Evolutionary conservation across 2,888 invertebrate species (phyloP), one percentile per base, ranked within the genome.

Genomic region (Mycalesis mineus): DNA sequence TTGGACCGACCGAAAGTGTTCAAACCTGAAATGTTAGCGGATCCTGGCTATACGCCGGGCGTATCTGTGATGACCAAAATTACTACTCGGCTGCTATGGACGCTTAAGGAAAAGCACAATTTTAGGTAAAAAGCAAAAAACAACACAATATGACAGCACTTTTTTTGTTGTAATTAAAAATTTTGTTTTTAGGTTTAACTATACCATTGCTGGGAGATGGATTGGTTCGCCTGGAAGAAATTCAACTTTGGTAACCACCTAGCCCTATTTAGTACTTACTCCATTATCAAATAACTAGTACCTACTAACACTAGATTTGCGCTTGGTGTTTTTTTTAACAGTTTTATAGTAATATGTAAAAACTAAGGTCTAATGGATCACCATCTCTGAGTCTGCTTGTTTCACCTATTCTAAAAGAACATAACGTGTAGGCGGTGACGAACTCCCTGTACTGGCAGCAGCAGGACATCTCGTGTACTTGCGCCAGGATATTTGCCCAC

Each of bases 51-150:
- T 65, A 82, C 82, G 0, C 67, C 74, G 0, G 86, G 85, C 0
- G 76, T 88, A 1, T 74, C 82, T 0, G 78, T 78, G 4, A 83
- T 88, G 79, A 88, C 88, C 0, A 88, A 88, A 62, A 72, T 84
- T 1, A 67, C 75, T 1, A 75, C 82, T 0, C 81, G 80, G 47
- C 60, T 86, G 11, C 74, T 88, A 1, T 71, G 78, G 49, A 58
- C 78, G 0, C 60, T 88, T 1, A 83, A 73, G 48, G 77, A 84
- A 29, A 69, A 65, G 47, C 88, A 88, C 59, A 82, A 88, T 55
- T 87, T 88, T 57, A 80, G 84, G 88, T 87, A 57, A 0, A 14
- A 33, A 2, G 7, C 2, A 1, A 11, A 13, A 37, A 11, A 37
- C n/a, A n/a, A n/a, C n/a, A n/a, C n/a, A 22, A 22, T 22, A 22